Evolutionary conservation across 2,797 vertebrate species (phyloP).

Genomic region (Agapornis canus): DNA sequence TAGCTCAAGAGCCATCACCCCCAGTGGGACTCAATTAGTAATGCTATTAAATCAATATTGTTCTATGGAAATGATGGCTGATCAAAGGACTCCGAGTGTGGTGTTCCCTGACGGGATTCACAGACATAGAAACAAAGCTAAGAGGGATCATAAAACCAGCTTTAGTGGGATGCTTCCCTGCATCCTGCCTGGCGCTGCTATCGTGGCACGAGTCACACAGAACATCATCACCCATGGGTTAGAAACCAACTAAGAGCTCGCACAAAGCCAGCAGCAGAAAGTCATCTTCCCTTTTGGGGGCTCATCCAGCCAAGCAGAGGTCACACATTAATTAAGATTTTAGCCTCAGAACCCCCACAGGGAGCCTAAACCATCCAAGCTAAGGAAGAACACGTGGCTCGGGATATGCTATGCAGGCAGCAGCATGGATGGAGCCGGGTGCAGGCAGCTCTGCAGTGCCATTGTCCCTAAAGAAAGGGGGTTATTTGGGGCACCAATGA

Average conservation of each 20-base stretch:
- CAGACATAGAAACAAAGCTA: background rate
- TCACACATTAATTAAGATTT: background rate
- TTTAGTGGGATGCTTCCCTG: background rate
- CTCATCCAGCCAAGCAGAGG: background rate
- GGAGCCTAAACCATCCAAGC: background rate
- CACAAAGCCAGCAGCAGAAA: background rate
- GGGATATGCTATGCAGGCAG: rapidly evolving
- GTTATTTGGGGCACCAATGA: rapidly evolving
- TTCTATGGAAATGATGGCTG: background rate
- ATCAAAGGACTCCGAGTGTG: rapidly evolving
- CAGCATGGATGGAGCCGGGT: background rate
- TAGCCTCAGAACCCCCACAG: background rate
- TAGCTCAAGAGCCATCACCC: rapidly evolving
- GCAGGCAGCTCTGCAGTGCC: background rate
- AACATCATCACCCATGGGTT: background rate
- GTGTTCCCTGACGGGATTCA: rapidly evolving
- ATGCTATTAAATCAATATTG: background rate
- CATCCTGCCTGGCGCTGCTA: rapidly evolving
- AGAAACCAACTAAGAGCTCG: background rate
- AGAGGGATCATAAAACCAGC: background rate
- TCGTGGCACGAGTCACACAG: rapidly evolving
- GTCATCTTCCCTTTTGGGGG: background rate
- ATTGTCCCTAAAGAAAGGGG: background rate
- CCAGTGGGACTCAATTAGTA: background rate
- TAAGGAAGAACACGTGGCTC: rapidly evolving